A percentile compares a stretch with the other conserved stretches of the same genome.
These are phyloP conservation scores for Coelopa pilipes DNA, from an alignment of 2,888 invertebrate genomes.

Conservation along the genomic window DNA sequence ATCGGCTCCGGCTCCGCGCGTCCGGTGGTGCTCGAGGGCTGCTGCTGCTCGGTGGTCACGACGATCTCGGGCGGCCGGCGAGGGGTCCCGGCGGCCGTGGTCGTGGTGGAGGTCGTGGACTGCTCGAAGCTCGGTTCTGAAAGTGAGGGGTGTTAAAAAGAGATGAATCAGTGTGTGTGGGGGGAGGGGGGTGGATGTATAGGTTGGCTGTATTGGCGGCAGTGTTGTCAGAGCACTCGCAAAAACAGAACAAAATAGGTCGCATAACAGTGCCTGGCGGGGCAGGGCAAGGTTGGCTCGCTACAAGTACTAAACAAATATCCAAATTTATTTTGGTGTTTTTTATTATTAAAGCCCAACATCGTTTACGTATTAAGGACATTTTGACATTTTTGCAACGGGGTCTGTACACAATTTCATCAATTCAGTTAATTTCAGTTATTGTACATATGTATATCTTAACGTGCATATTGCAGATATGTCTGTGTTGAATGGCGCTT, in stretches of 20 bases:
- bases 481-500: slow-evolving; percentile 30
- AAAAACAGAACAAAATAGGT: slow-evolving; percentile 24
- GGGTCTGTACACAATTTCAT: slow-evolving; percentile 19
- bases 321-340: slow-evolving; percentile 31
- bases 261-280: background rate
- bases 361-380: slow-evolving; percentile 12
- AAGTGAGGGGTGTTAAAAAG: slow-evolving; percentile 43
- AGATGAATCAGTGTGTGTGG: slow-evolving; percentile 1
- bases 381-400: slow-evolving; percentile 12
- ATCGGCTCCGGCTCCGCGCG: slow-evolving; percentile 47
- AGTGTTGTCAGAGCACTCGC: slow-evolving; percentile 38
- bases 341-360: slow-evolving; percentile 30
- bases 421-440: background rate
- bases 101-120: slow-evolving; percentile 48
- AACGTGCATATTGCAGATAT: slow-evolving; percentile 30
- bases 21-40: slow-evolving; percentile 60
- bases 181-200: too few species aligned
- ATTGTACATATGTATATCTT: background rate
- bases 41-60: slow-evolving; percentile 69
- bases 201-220: slow-evolving; percentile 29
- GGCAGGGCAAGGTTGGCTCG: background rate
- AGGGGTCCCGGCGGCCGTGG: slow-evolving; percentile 45
- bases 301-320: slow-evolving; percentile 19
- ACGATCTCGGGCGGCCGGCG: slow-evolving; percentile 54
- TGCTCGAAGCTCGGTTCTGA: slow-evolving; percentile 59